A percentile compares a stretch with the other conserved stretches of the same genome.
These are phyloP conservation scores for Drosophila anceps DNA, from an alignment of 2,888 invertebrate genomes.

Conservation along the genomic window DNA sequence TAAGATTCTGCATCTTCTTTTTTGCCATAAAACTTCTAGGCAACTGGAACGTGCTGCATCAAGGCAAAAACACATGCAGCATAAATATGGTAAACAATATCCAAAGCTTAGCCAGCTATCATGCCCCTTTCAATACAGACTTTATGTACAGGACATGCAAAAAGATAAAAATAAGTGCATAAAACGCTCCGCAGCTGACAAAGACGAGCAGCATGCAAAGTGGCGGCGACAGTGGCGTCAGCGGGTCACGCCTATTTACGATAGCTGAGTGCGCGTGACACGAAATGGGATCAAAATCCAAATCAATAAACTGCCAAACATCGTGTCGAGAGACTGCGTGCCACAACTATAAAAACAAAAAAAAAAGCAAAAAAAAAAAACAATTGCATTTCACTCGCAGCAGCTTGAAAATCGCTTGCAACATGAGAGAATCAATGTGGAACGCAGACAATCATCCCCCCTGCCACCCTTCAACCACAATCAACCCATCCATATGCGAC, in stretches of 20 bases:
- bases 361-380: constrained; percentile 25
- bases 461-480: neutral
- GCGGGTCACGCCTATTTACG: constrained; percentile 1
- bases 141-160: neutral
- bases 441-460: neutral
- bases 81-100: neutral
- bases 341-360: constrained; percentile 10
- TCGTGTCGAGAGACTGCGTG: constrained; percentile 45
- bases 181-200: neutral
- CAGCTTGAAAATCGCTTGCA: constrained; percentile 34
- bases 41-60: neutral
- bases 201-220: neutral
- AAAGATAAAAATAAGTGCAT: constrained; percentile 12
- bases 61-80: neutral
- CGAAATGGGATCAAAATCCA: constrained; percentile 29
- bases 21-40: too few relatives aligned
- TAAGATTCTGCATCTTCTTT: too few relatives aligned
- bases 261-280: constrained; percentile 52
- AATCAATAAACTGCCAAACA: constrained; percentile 50
- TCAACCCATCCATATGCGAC: neutral
- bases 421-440: constrained; percentile 17
- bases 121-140: neutral
- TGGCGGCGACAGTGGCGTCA: neutral
- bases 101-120: neutral
- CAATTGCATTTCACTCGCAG: constrained; percentile 53